A percentile compares a stretch with the other conserved stretches of the same genome.
These are phyloP conservation scores for Eristalinus sepulchralis DNA, from an alignment of 2,888 invertebrate species.

Conservation along the genomic window DNA sequence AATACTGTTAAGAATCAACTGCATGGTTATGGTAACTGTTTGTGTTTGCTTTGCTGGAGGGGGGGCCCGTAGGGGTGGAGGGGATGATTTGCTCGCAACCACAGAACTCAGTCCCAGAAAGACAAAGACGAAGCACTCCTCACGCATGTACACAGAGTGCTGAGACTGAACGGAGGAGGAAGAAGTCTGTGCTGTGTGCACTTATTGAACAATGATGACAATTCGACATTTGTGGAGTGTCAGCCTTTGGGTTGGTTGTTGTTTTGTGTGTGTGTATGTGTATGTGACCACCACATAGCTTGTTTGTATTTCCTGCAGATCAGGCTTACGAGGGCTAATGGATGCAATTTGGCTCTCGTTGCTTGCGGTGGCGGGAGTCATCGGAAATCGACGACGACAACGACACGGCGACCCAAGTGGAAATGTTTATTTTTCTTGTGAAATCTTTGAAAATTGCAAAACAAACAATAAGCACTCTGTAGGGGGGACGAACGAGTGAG, in stretches of 20 bases:
- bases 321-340: constrained; percentile 45
- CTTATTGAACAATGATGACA: constrained; percentile 60
- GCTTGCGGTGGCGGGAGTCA: constrained; percentile 8
- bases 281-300: constrained; percentile 1
- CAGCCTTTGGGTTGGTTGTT: constrained; percentile 1
- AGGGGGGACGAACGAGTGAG: background rate
- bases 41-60: constrained; percentile 39
- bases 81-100: background rate
- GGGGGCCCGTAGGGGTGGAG: background rate
- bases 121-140: background rate
- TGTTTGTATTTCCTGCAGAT: constrained; percentile 59
- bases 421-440: constrained; percentile 49
- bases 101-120: background rate
- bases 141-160: constrained; percentile 5
- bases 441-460: constrained; percentile 50
- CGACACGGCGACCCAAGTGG: background rate
- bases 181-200: background rate
- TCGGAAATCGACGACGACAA: background rate
- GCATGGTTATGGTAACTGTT: constrained; percentile 57
- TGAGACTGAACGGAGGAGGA: background rate
- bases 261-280: background rate
- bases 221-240: constrained; percentile 44
- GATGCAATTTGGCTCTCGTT: constrained; percentile 46
- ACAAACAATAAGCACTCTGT: constrained; percentile 55
- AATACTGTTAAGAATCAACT: constrained; percentile 48